phyloP scores from a whole-genome alignment of 2,113 vertebrate species.

The Cynocephalus volans region DNA sequence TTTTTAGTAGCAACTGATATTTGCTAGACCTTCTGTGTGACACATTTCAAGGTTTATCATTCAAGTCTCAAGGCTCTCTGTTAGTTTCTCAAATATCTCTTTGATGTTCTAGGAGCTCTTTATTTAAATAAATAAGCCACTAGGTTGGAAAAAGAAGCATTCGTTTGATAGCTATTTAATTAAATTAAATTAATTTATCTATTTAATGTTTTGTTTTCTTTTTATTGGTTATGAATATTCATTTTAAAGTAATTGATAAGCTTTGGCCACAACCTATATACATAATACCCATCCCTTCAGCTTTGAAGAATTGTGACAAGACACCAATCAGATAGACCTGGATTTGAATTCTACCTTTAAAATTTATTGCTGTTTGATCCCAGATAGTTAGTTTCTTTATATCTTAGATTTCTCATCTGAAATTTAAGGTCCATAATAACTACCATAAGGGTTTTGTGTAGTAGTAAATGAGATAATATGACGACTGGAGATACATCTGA shows the following conservation, averaged over 20 bases:
- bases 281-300: background rate
- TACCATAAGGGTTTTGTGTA: background rate
- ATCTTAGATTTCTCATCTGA: constrained; percentile 1
- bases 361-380: background rate
- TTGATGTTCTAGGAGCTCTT: constrained; percentile 45
- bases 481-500: background rate
- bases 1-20: background rate
- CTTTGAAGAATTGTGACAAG: background rate
- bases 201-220: too few relatives aligned
- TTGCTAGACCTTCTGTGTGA: background rate
- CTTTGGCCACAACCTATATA: background rate
- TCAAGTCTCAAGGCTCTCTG: constrained; percentile 27
- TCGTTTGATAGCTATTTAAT: background rate
- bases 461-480: background rate
- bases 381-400: background rate
- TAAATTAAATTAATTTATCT: too few relatives aligned
- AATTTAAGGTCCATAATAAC: constrained; percentile 20
- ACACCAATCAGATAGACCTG: background rate
- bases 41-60: background rate
- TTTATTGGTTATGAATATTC: too few relatives aligned
- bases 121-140: constrained; percentile 42
- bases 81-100: constrained; percentile 55
- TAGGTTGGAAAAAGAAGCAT: constrained; percentile 27
- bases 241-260: constrained; percentile 36
- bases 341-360: constrained; percentile 28